phyloP scores from a whole-genome alignment of 2,797 vertebrate genomes.

The Tamandua tetradactyla region DNA sequence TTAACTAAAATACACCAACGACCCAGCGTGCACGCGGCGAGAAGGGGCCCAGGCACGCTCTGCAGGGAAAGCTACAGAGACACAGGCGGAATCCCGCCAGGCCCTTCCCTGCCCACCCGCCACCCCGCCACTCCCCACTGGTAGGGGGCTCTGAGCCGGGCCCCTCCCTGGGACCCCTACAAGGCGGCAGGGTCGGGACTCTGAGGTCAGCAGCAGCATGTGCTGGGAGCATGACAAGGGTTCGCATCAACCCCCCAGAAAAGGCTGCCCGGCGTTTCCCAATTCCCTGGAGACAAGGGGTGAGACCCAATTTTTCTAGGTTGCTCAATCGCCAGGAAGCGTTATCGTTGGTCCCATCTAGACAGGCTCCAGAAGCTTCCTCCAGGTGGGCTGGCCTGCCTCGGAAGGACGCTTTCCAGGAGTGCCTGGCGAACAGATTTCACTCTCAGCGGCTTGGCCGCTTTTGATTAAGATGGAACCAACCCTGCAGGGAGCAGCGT shows the following conservation, averaged over 20 bases:
- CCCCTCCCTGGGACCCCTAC: background rate
- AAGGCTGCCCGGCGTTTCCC: background rate
- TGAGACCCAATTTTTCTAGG: background rate
- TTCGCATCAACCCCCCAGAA: too few species aligned
- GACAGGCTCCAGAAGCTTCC: background rate
- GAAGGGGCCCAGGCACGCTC: too few species aligned
- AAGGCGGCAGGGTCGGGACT: background rate
- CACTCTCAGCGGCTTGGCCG: background rate
- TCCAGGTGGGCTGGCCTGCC: background rate
- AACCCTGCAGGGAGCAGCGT: rapidly evolving
- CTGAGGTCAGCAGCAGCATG: background rate
- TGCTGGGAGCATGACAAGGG: too few species aligned
- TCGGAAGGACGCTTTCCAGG: rapidly evolving
- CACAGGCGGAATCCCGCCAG: too few species aligned
- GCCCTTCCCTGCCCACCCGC: too few species aligned
- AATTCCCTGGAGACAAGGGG: background rate
- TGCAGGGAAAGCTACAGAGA: too few species aligned
- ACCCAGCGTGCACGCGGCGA: rapidly evolving
- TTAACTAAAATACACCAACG: background rate
- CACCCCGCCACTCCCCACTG: too few species aligned
- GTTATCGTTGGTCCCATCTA: background rate
- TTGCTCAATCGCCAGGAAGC: background rate
- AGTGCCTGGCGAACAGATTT: background rate
- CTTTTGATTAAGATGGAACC: background rate
- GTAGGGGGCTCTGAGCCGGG: too few species aligned